phyloP scores from a whole-genome alignment of 2,113 vertebrate genomes.

The Zonotrichia leucophrys region DNA sequence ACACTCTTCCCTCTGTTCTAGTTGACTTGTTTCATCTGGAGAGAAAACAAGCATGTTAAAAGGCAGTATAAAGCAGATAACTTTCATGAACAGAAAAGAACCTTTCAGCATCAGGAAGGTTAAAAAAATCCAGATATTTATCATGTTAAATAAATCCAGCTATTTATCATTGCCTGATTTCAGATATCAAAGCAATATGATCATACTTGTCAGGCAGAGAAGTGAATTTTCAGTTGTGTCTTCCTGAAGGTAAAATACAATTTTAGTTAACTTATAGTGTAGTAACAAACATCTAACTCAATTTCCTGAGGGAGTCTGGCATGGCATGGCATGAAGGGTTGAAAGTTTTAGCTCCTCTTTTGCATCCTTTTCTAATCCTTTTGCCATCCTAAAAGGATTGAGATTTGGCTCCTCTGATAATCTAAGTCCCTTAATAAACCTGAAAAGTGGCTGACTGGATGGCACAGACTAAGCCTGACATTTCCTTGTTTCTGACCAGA shows the following conservation, averaged over 20 bases:
- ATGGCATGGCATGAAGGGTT: background rate
- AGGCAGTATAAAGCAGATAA: background rate
- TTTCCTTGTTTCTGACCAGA: background rate
- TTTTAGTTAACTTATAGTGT: background rate
- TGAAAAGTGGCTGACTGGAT: background rate
- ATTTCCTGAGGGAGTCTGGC: background rate
- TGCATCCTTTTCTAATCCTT: background rate
- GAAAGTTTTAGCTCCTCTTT: background rate
- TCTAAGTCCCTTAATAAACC: background rate
- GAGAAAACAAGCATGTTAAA: background rate
- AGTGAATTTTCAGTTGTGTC: background rate
- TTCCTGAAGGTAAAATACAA: background rate
- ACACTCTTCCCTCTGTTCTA: background rate
- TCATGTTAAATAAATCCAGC: background rate
- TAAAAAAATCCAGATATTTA: background rate
- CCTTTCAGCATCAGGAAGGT: background rate
- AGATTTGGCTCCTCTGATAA: background rate
- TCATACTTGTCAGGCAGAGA: background rate
- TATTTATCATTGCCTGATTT: background rate
- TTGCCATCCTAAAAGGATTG: background rate
- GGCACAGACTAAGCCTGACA: rapidly evolving
- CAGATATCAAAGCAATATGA: background rate
- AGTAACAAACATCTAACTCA: background rate
- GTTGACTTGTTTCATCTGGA: background rate
- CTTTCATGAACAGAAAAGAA: background rate